Evolutionary conservation across 1,140 invertebrate species (phyloP).

Genomic region (Drosophila ananassae): DNA sequence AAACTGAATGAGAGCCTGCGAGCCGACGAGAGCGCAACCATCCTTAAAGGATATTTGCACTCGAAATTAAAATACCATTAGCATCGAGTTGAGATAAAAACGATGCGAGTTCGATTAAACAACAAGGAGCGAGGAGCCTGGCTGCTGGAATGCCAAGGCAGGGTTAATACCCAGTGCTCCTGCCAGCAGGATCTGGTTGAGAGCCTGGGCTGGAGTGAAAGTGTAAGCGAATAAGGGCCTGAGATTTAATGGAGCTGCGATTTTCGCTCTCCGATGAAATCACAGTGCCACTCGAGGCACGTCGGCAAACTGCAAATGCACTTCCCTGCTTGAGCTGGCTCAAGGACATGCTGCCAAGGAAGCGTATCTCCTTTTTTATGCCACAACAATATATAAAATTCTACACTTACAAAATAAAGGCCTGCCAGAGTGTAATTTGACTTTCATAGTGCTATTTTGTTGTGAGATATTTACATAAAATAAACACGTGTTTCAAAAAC

Average conservation of each 20-base stretch:
- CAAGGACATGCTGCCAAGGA: background rate
- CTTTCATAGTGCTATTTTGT: too few species aligned
- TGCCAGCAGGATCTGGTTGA: constrained; percentile 11
- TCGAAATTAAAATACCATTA: constrained; percentile 79
- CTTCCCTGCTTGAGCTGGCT: background rate
- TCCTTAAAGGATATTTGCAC: constrained; percentile 31
- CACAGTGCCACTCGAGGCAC: constrained; percentile 10
- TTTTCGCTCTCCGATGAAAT: constrained; percentile 20
- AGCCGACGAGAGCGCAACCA: constrained; percentile 22
- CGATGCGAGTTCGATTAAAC: constrained; percentile 32
- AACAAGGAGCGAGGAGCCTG: background rate
- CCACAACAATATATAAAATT: constrained; percentile 1
- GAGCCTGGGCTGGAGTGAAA: background rate
- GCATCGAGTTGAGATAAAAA: constrained; percentile 55
- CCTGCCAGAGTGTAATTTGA: too few species aligned
- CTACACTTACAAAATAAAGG: background rate
- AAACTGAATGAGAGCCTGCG: background rate
- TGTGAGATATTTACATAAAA: too few species aligned
- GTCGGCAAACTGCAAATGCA: constrained; percentile 15
- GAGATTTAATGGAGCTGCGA: constrained; percentile 41
- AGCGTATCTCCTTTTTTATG: background rate
- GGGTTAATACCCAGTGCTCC: constrained; percentile 17
- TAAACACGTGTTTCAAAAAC: too few species aligned
- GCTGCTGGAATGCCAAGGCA: constrained; percentile 15
- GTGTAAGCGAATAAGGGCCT: constrained; percentile 24